Percentiles rank a stretch among this genome's conserved stretches.
These are phyloP conservation scores for Sicus ferrugineus DNA, from an alignment of 2,888 invertebrate genomes.

Conservation along the genomic window DNA sequence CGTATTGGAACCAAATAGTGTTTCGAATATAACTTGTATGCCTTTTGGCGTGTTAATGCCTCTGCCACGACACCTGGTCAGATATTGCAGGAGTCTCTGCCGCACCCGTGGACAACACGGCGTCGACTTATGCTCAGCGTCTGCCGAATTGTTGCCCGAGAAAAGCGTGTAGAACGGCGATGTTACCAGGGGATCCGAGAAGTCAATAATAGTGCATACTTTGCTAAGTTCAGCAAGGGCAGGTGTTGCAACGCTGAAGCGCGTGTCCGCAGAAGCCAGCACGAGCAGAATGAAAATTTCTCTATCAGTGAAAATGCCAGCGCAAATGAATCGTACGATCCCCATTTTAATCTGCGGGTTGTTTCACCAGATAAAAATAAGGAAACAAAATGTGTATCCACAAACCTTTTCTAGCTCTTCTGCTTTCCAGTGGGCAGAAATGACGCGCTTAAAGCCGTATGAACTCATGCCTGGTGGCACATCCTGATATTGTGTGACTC, in stretches of 20 bases:
- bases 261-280: slow-evolving; percentile 86
- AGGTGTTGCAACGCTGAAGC: slow-evolving; percentile 87
- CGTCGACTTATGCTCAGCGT: slow-evolving; percentile 75
- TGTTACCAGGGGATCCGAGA: slow-evolving; percentile 75
- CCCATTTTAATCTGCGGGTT: slow-evolving; percentile 73
- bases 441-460: slow-evolving; percentile 78
- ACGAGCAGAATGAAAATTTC: slow-evolving; percentile 81
- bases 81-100: slow-evolving; percentile 83
- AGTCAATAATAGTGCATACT: slow-evolving; percentile 76
- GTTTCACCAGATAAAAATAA: neutral
- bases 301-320: slow-evolving; percentile 78
- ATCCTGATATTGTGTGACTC: slow-evolving; percentile 57
- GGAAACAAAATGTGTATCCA: neutral
- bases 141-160: slow-evolving; percentile 65
- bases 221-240: slow-evolving; percentile 87
- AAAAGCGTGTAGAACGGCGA: slow-evolving; percentile 82
- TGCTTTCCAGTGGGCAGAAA: slow-evolving; percentile 76
- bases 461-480: slow-evolving; percentile 82
- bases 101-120: slow-evolving; percentile 85
- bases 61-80: slow-evolving; percentile 76
- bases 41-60: slow-evolving; percentile 81
- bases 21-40: slow-evolving; percentile 89
- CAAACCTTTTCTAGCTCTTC: slow-evolving; percentile 82
- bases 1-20: slow-evolving; percentile 83
- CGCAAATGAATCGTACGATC: slow-evolving; percentile 81